These are phyloP conservation scores for Acanthosepion lycidas DNA, from an alignment of 2,888 invertebrate species.

Conservation along the genomic window DNA sequence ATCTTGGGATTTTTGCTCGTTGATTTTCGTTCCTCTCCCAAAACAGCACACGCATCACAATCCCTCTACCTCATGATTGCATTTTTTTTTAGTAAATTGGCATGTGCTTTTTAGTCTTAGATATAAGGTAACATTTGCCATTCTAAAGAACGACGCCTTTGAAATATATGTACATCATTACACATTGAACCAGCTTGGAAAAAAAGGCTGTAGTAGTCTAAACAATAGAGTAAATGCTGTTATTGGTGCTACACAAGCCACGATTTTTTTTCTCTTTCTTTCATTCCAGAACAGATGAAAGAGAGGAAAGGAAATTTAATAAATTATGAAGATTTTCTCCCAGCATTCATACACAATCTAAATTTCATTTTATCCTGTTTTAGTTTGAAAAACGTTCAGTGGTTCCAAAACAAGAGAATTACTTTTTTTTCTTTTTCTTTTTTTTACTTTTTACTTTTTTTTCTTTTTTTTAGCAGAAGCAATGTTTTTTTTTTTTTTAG, in stretches of 20 bases:
- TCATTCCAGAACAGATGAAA: background rate
- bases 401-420: no score
- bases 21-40: background rate
- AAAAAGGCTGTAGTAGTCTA: background rate
- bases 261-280: background rate
- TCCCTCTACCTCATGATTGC: background rate
- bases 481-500: no score
- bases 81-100: background rate
- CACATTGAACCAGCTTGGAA: background rate
- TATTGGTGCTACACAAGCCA: background rate
- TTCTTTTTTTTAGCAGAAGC: no score
- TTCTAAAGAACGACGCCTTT: background rate
- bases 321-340: conserved; percentile 4
- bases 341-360: no score
- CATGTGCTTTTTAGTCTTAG: background rate
- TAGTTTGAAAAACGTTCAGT: no score
- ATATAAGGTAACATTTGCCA: background rate
- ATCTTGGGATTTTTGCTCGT: background rate
- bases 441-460: no score
- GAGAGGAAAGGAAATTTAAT: background rate
- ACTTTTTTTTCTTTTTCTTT: no score
- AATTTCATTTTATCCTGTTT: no score
- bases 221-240: background rate
- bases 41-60: background rate
- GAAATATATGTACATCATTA: background rate